phyloP scores from a whole-genome alignment of 2,113 vertebrate species.

The Nothobranchius kuhntae region DNA sequence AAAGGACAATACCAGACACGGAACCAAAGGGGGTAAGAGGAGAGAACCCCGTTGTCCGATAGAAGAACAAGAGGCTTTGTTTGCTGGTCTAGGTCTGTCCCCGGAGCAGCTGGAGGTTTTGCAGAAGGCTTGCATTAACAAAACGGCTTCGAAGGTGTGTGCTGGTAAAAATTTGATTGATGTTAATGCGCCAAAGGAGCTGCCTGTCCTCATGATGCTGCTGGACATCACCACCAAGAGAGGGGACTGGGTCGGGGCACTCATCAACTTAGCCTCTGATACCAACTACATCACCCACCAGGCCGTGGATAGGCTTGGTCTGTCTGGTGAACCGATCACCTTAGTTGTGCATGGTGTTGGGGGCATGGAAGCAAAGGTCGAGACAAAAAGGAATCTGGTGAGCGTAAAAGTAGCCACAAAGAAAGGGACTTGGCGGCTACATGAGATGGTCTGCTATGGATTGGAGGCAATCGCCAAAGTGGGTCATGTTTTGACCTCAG shows the following conservation, averaged over 20 bases:
- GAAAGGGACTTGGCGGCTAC: background rate
- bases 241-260: background rate
- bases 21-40: no score
- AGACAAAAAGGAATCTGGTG: background rate
- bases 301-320: background rate
- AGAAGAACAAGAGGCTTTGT: no score
- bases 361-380: background rate
- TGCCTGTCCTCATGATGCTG: background rate
- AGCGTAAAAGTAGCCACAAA: background rate
- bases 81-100: no score
- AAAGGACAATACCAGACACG: no score
- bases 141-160: background rate
- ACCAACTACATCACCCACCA: conserved; percentile 9
- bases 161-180: background rate
- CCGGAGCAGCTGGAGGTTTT: no score
- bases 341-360: background rate
- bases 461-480: background rate
- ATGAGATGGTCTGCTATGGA: conserved; percentile 12
- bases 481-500: background rate
- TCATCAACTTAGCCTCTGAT: background rate
- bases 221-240: background rate
- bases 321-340: background rate
- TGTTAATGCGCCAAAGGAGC: background rate
- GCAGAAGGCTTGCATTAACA: background rate
- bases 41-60: no score